A percentile compares a stretch with the other conserved stretches of the same genome.
phyloP scores from a whole-genome alignment of 2,888 invertebrate species.

The Sinohyriopsis cumingii region DNA sequence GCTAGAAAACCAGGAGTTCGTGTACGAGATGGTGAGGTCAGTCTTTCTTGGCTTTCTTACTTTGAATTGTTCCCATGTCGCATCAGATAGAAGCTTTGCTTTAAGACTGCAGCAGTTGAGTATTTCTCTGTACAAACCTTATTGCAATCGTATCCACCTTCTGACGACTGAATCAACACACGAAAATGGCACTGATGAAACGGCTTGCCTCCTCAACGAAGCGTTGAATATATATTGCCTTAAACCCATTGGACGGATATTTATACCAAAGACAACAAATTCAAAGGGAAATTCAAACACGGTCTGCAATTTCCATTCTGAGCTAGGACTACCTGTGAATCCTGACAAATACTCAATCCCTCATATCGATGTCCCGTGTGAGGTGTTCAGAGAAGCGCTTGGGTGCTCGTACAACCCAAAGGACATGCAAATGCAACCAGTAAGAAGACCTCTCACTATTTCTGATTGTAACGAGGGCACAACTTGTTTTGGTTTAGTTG shows the following conservation, averaged over 20 bases:
- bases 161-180: slow-evolving; percentile 2
- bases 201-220: slow-evolving; percentile 7
- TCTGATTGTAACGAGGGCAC: too few species aligned
- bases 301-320: neutral
- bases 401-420: slow-evolving; percentile 15
- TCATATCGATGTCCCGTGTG: slow-evolving; percentile 12
- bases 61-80: slow-evolving; percentile 10
- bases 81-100: slow-evolving; percentile 12
- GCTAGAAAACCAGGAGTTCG: slow-evolving; percentile 9
- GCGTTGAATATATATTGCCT: neutral
- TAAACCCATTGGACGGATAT: slow-evolving; percentile 3
- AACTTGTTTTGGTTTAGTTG: too few species aligned
- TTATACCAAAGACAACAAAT: slow-evolving; percentile 1
- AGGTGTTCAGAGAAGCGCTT: slow-evolving; percentile 16
- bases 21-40: slow-evolving; percentile 17
- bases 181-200: slow-evolving; percentile 2
- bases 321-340: slow-evolving; percentile 17
- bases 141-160: slow-evolving; percentile 17
- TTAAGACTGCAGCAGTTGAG: slow-evolving; percentile 9
- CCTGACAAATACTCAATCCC: slow-evolving; percentile 19
- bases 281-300: neutral
- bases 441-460: too few species aligned
- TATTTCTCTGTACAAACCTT: slow-evolving; percentile 17
- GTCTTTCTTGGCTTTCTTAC: slow-evolving; percentile 17
- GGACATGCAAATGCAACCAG: neutral